Evolutionary conservation across 35 echinoderm and acorn worm species (phyloP).

Genomic region (Eucidaris tribuloides): DNA sequence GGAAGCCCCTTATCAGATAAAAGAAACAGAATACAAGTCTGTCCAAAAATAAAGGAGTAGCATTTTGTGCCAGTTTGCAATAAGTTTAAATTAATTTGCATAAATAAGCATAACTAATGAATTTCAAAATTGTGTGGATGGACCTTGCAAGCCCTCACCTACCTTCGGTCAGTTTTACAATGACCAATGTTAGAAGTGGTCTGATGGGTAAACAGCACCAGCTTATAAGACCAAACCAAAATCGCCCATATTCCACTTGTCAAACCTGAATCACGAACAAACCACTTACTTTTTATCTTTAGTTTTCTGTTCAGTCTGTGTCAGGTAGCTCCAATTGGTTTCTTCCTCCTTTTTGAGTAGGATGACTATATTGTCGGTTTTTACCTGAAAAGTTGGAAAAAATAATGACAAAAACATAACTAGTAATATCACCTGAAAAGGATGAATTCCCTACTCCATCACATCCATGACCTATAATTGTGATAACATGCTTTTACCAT

Average conservation of each 20-base stretch:
- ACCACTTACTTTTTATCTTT: slow-evolving; percentile 73
- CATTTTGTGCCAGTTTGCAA: no score
- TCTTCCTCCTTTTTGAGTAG: slow-evolving; percentile 71
- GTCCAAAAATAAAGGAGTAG: no score
- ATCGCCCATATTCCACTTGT: not conserved
- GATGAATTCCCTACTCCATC: no score
- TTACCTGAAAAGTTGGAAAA: slow-evolving; percentile 59
- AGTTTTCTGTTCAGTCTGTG: slow-evolving; percentile 64
- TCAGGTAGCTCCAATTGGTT: slow-evolving; percentile 68
- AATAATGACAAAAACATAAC: no score
- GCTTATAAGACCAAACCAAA: not conserved
- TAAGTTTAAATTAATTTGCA: no score
- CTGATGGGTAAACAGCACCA: not conserved
- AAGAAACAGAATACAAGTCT: no score
- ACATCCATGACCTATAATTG: no score
- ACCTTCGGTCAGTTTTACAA: not conserved
- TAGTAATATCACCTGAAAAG: no score
- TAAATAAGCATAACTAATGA: no score
- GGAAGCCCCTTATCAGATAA: not conserved
- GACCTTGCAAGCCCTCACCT: not conserved
- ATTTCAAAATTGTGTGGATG: not conserved
- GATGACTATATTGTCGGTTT: slow-evolving; percentile 76
- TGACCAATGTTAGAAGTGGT: not conserved
- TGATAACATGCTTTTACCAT: no score
- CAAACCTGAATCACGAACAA: not conserved